Conservation (phyloP, 2,113 vertebrate genomes). For the Sturnira hondurensis region DNA sequence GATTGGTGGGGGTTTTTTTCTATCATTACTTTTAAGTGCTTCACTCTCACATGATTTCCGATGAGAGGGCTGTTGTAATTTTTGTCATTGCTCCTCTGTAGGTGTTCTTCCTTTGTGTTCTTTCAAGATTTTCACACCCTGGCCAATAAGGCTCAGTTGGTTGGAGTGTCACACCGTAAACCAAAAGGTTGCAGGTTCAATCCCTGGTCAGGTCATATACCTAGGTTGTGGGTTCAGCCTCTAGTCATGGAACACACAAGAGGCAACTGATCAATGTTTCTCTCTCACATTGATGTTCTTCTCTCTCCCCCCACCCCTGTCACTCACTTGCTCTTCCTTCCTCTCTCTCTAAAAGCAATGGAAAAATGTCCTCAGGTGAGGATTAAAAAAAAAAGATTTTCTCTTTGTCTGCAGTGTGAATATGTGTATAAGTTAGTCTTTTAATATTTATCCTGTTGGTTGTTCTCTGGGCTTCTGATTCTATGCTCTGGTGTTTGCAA, state of each 20-base stretch:
- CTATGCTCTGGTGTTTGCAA: background rate
- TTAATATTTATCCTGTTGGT: background rate
- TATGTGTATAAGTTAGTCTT: background rate
- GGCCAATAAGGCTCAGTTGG: no score
- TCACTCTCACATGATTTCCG: background rate
- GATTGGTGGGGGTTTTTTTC: background rate
- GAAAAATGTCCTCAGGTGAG: no score
- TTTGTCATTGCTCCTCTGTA: background rate
- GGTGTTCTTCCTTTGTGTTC: background rate
- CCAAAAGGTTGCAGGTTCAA: no score
- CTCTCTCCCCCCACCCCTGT: no score
- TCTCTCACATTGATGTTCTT: no score
- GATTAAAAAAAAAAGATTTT: background rate
- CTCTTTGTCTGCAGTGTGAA: background rate
- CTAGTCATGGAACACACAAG: no score
- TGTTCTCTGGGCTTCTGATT: background rate
- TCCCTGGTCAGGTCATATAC: no score
- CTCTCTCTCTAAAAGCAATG: no score
- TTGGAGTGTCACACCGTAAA: no score
- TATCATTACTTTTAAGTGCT: background rate
- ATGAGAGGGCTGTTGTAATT: background rate
- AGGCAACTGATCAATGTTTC: no score
- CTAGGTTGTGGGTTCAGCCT: no score
- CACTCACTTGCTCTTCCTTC: no score
- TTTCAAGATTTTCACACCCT: background rate